Evolutionary conservation across 2,113 vertebrate species (phyloP).

Genomic region (Nycticryphes semicollaris): DNA sequence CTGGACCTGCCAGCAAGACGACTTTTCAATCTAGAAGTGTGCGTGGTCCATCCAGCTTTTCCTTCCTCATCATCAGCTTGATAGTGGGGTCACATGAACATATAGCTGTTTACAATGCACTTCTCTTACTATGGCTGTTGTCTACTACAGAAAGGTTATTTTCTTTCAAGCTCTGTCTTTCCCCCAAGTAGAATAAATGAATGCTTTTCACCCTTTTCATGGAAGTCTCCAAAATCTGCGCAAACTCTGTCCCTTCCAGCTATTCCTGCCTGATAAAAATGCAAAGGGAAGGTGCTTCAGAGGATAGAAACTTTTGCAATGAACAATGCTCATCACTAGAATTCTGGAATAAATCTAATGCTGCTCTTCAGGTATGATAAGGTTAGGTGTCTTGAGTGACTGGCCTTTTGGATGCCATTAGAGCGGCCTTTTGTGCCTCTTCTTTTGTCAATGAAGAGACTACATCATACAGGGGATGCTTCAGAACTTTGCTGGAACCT

Average conservation of each 20-base stretch:
- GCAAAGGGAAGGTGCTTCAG: neutral
- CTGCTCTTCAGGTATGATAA: neutral
- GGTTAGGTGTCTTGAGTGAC: neutral
- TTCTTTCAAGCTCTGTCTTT: neutral
- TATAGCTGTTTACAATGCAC: neutral
- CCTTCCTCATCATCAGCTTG: neutral
- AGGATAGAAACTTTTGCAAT: neutral
- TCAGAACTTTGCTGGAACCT: neutral
- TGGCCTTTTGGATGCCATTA: neutral
- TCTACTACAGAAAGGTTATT: neutral
- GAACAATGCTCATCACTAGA: neutral
- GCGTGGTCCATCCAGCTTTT: neutral
- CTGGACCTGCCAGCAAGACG: neutral
- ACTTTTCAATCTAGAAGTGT: neutral
- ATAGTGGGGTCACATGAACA: neutral
- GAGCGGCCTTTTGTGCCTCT: accelerated
- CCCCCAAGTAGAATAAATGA: neutral
- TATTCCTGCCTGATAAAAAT: neutral
- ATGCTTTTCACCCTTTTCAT: neutral
- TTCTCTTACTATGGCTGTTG: neutral
- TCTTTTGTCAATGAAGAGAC: neutral
- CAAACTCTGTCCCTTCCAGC: neutral
- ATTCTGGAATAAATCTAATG: neutral
- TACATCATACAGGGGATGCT: neutral
- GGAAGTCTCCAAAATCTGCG: neutral